phyloP scores from a whole-genome alignment of 1,140 invertebrate species.

The Drosophila obscura region DNA sequence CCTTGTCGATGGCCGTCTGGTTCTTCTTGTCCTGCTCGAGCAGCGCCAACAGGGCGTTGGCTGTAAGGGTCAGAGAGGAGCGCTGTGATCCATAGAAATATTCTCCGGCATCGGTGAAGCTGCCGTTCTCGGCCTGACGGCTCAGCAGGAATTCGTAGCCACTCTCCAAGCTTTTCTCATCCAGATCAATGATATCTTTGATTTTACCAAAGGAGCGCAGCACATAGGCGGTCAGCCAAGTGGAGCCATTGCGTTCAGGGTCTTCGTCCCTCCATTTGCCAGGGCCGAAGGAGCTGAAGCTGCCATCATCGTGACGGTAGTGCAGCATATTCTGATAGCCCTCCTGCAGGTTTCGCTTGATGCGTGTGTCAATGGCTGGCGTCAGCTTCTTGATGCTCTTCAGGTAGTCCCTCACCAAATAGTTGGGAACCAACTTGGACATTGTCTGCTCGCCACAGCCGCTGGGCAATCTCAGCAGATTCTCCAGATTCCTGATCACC shows the following conservation, averaged over 20 bases:
- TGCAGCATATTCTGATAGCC: constrained; percentile 97
- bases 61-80: constrained; percentile 87
- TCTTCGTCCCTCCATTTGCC: constrained; percentile 66
- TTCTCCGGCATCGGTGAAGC: constrained; percentile 92
- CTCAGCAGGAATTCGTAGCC: constrained; percentile 91
- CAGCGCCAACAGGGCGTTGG: constrained; percentile 91
- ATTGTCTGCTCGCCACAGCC: constrained; percentile 98
- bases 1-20: constrained; percentile 83
- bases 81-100: constrained; percentile 88
- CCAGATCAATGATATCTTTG: constrained; percentile 90
- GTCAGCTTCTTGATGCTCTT: constrained; percentile 76
- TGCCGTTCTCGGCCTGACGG: constrained; percentile 92
- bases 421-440: constrained; percentile 95
- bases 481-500: constrained; percentile 89
- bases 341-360: constrained; percentile 90
- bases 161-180: constrained; percentile 88
- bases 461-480: constrained; percentile 92
- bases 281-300: constrained; percentile 95
- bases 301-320: constrained; percentile 94
- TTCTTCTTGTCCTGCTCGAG: constrained; percentile 87
- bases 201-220: constrained; percentile 94
- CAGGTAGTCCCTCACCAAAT: constrained; percentile 92
- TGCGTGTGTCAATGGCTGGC: constrained; percentile 88
- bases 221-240: constrained; percentile 98
- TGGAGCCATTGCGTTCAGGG: constrained; percentile 88